phyloP scores from a whole-genome alignment of 1,140 invertebrate genomes.

The Micrasema longulum region DNA sequence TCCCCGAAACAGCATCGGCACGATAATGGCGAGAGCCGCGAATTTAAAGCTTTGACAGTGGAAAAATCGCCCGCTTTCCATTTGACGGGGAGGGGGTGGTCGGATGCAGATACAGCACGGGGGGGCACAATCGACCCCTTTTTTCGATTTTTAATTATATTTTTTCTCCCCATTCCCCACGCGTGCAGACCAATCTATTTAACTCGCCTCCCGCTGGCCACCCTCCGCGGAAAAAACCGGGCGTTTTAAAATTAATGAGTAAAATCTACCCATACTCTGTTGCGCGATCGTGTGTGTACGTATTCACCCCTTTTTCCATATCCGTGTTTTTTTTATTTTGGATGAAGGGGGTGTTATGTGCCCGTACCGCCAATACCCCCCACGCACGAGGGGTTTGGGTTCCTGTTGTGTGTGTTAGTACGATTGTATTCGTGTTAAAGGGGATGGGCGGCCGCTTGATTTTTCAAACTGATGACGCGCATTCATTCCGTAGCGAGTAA shows the following conservation, averaged over 20 bases:
- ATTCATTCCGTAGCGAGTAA: conserved; percentile 68
- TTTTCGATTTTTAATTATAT: conserved; percentile 57
- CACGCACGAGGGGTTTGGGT: conserved; percentile 24
- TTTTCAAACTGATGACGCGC: conserved; percentile 72
- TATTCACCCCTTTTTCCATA: conserved; percentile 53
- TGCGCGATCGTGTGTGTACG: conserved; percentile 46
- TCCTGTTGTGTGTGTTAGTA: conserved; percentile 22
- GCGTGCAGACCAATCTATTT: conserved; percentile 69
- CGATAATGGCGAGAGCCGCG: conserved; percentile 52
- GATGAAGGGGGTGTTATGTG: conserved; percentile 36
- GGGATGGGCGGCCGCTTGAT: conserved; percentile 66
- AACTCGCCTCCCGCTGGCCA: conserved; percentile 60
- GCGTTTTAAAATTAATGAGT: conserved; percentile 72
- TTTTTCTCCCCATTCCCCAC: conserved; percentile 59
- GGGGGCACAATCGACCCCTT: conserved; percentile 54
- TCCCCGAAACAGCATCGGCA: conserved; percentile 50
- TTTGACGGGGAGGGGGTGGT: conserved; percentile 36
- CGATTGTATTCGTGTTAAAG: conserved; percentile 35
- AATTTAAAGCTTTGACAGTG: conserved; percentile 54
- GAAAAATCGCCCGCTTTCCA: conserved; percentile 46
- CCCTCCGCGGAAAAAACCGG: conserved; percentile 63
- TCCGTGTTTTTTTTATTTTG: conserved; percentile 52
- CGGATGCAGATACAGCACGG: conserved; percentile 41
- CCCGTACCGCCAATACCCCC: conserved; percentile 32
- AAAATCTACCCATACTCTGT: conserved; percentile 57